Conservation (phyloP, 1,140 invertebrate genomes). For the Megalopta genalis region DNA sequence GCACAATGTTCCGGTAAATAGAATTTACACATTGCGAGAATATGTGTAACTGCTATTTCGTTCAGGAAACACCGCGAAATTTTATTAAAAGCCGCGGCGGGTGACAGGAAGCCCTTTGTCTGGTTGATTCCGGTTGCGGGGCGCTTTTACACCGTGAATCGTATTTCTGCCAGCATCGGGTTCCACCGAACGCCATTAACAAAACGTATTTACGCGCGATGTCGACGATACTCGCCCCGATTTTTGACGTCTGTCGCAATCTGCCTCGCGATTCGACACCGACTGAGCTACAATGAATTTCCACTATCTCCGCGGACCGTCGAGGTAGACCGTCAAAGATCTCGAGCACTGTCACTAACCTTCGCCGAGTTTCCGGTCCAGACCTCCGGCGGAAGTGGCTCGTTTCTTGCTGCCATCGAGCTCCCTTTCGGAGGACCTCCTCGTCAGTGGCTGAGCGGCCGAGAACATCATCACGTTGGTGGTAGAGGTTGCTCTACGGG, state of each 20-base stretch:
- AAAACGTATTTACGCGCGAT: background rate
- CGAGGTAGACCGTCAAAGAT: background rate
- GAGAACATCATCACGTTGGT: constrained; percentile 89
- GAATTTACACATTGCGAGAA: background rate
- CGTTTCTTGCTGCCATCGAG: constrained; percentile 90
- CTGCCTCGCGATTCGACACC: background rate
- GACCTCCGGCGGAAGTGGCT: constrained; percentile 86
- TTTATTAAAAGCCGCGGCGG: background rate
- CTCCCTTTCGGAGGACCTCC: constrained; percentile 90
- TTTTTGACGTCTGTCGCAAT: background rate
- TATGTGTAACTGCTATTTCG: background rate
- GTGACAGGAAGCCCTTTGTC: background rate
- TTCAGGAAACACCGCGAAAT: background rate
- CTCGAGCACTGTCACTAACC: constrained; percentile 77
- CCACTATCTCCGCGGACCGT: no score
- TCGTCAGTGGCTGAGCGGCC: constrained; percentile 86
- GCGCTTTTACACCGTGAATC: background rate
- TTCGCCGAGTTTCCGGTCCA: constrained; percentile 85
- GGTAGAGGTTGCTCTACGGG: constrained; percentile 91
- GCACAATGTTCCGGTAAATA: background rate
- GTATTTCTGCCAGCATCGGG: background rate
- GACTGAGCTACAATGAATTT: background rate
- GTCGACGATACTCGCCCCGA: background rate
- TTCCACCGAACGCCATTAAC: background rate
- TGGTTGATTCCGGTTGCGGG: background rate